Base-by-base conservation (phyloP, 1,140 invertebrate genomes). In the Oncopodura yosiiana region DNA sequence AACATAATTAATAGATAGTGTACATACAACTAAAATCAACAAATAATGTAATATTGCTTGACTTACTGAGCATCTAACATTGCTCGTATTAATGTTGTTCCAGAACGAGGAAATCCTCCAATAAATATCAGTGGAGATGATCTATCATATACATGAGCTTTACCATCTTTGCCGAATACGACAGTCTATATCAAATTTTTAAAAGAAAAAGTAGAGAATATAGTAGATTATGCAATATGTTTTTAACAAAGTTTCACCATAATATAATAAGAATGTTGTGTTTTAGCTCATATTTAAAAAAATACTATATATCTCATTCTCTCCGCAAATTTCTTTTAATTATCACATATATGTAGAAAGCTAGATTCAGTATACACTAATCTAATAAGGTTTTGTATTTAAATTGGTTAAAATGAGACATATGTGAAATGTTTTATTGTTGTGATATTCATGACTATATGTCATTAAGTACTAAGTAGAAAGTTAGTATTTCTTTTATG, bases 1-100 rank as follows among this genome's bases (percentile, higher is more conserved):
- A 34, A 34, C 8, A 34, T 8, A 34, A 34, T 9, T 34, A 34
- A 9, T 9, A 34, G n/a, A 8, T n/a, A 8, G 32, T n/a, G n/a
- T 34, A 8, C 32, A 34, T n/a, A 34, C 32, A 9, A 34, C n/a
- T 8, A n/a, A 9, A 9, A 34, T 34, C 32, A 34, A 29, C 44
- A 24, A n/a, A n/a, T n/a, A n/a, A n/a, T n/a, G n/a, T n/a, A n/a
- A n/a, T n/a, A n/a, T n/a, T n/a, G n/a, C n/a, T n/a, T n/a, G n/a
- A n/a, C n/a, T n/a, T n/a, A 14, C 79, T 99, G 95, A 37, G 95
- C 94, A 74, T 99, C 95, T 46, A 99, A 74, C 87, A 99, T 94
- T 56, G 93, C 94, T 68, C 95, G 78, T 82, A 95, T 92, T 49
- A 98, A 77, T 32, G 94, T 99, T 2, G 94, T 98, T 18, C 94